Base-by-base conservation (phyloP, 1,140 invertebrate genomes). In the Aphidius ervi region DNA sequence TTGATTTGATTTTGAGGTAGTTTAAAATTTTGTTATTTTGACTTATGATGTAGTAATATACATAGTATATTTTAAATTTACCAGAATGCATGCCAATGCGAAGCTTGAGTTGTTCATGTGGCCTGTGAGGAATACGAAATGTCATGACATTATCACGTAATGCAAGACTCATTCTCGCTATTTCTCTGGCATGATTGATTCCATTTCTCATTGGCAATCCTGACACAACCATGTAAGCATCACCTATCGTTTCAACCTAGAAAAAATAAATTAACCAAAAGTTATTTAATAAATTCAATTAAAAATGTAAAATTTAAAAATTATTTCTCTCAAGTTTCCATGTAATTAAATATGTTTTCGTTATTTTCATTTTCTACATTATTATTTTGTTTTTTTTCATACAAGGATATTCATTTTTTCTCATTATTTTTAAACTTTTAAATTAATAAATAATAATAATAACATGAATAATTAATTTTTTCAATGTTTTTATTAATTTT, bases 81-180 rank as follows among this genome's bases (percentile, higher is more conserved):
- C 93, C 92, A 53, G 93, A 91, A 81, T 99, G 97, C 66, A 99
- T 85, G 48, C 97, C 97, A 68, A 99, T 98, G 59, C 97, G 82
- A 4, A 99, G 82, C 72, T 94, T 93, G 1, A 99, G 83, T 70
- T 95, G 90, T 61, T 93, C 89, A 43, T 87, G 82, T 0, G 94
- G 93, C 58, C 90, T 81, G 78, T 99, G 96, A 23, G 90, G 85
- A 68, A 99, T 98, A 49, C 85, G 86, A 79, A 99, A 99, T 52
- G 86, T 89, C 69, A 88, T 84, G 3, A 99, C 93, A 16, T 90
- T 89, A 59, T 91, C 84, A 55, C 97, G 81, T 5, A 99, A 79
- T 0, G 90, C 88, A 46, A 99, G 81, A 0, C 96, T 89, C 89
- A 99, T 91, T 9, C 90, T 85, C 0, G 93, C 93, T 16, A 98